Evolutionary conservation across 2,888 invertebrate genomes (phyloP).

Genomic region (Sympetrum striolatum): DNA sequence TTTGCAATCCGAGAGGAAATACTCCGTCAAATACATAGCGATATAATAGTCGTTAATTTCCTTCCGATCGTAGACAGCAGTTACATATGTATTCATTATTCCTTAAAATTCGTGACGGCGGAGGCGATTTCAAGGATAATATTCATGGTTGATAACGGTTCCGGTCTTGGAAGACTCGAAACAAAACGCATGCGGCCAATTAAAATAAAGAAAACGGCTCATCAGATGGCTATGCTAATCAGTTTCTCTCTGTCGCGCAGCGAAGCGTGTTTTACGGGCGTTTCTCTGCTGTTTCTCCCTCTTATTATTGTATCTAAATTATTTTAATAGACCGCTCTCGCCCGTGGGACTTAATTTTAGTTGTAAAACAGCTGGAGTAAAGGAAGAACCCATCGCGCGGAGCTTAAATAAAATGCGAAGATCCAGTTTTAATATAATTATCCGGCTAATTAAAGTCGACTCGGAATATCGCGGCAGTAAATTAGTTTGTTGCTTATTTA

Average conservation of each 20-base stretch:
- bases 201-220: not conserved
- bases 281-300: not conserved
- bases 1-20: too few species aligned
- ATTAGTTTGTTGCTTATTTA: not conserved
- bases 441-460: not conserved
- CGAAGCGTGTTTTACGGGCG: slow-evolving; percentile 13
- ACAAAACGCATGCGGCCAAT: not conserved
- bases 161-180: not conserved
- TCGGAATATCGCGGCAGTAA: not conserved
- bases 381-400: not conserved
- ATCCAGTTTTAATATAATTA: not conserved
- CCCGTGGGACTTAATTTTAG: not conserved
- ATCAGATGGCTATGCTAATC: not conserved
- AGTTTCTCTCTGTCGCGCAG: not conserved
- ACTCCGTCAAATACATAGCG: too few species aligned
- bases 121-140: too few species aligned
- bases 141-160: too few species aligned
- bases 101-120: too few species aligned
- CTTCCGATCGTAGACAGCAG: too few species aligned
- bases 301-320: not conserved
- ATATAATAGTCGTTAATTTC: too few species aligned
- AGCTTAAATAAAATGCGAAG: not conserved
- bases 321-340: not conserved
- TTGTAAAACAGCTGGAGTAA: not conserved
- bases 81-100: too few species aligned